These are phyloP conservation scores for Brachypalpus laphriformis DNA, from an alignment of 2,888 invertebrate species.

Conservation along the genomic window DNA sequence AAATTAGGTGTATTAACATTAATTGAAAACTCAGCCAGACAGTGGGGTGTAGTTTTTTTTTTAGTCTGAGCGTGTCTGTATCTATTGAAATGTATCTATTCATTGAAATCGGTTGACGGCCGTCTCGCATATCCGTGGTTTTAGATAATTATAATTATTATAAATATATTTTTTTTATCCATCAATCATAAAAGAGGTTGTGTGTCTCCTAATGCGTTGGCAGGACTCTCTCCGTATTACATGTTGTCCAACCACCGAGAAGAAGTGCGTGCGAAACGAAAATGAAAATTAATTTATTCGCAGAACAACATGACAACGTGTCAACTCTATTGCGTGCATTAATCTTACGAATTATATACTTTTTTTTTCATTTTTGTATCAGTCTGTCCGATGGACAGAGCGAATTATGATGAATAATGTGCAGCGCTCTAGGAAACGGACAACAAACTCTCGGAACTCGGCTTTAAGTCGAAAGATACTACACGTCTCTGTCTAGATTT, in stretches of 20 bases:
- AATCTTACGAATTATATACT: slow-evolving; percentile 57
- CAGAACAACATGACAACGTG: slow-evolving; percentile 71
- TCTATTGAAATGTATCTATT: slow-evolving; percentile 32
- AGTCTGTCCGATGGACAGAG: slow-evolving; percentile 27
- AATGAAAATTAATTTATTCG: slow-evolving; percentile 73
- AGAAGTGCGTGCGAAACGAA: slow-evolving; percentile 71
- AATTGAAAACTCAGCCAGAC: slow-evolving; percentile 55
- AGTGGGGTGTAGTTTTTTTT: slow-evolving; percentile 3
- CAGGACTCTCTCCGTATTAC: slow-evolving; percentile 37
- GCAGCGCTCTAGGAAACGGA: slow-evolving; percentile 75
- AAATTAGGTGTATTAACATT: slow-evolving; percentile 71
- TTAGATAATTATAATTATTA: slow-evolving; percentile 71
- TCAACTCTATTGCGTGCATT: slow-evolving; percentile 74
- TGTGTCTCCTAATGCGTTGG: slow-evolving; percentile 67
- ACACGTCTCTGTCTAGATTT: slow-evolving; percentile 23
- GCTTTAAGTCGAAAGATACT: slow-evolving; percentile 16
- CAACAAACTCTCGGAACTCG: slow-evolving; percentile 47
- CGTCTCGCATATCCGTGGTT: slow-evolving; percentile 42
- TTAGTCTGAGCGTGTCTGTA: slow-evolving; percentile 27
- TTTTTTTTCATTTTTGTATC: slow-evolving; percentile 24
- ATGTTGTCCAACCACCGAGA: slow-evolving; percentile 7
- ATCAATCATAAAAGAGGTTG: slow-evolving; percentile 67
- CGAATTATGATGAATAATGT: slow-evolving; percentile 72
- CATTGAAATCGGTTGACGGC: slow-evolving; percentile 51
- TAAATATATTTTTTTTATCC: slow-evolving; percentile 39